Evolutionary conservation across 2,888 invertebrate species (phyloP).

Genomic region (Apotomis turbidana): DNA sequence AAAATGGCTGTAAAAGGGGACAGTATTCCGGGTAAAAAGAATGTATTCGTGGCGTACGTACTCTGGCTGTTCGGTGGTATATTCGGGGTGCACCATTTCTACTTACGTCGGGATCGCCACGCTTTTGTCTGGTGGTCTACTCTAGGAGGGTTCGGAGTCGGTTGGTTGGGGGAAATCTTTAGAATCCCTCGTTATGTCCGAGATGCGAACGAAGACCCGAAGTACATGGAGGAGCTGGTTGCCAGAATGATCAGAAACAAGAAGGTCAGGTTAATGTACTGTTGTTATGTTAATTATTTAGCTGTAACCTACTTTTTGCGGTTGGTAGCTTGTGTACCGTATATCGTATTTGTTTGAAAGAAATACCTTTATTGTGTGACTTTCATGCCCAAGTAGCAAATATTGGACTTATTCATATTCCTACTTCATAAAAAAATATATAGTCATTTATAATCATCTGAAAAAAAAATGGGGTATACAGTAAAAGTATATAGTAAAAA

Average conservation of each 20-base stretch:
- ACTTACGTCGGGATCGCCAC: constrained; percentile 93
- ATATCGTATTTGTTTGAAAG: neutral
- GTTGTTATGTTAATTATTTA: constrained; percentile 32
- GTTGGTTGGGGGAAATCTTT: constrained; percentile 94
- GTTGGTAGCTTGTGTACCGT: constrained; percentile 21
- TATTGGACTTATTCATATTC: no score
- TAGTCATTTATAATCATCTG: no score
- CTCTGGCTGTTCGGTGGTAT: constrained; percentile 95
- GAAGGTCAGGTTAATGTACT: constrained; percentile 81
- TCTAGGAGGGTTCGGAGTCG: constrained; percentile 93
- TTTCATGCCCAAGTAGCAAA: neutral
- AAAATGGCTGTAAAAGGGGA: constrained; percentile 51
- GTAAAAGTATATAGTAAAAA: no score
- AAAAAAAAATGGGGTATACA: no score
- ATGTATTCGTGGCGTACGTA: constrained; percentile 88
- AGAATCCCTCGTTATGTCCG: constrained; percentile 93
- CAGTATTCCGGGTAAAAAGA: constrained; percentile 73
- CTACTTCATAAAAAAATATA: no score
- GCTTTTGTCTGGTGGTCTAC: constrained; percentile 96
- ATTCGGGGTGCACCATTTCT: constrained; percentile 95
- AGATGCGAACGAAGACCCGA: constrained; percentile 90
- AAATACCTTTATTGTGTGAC: neutral
- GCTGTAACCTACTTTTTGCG: constrained; percentile 39
- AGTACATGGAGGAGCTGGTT: constrained; percentile 86
- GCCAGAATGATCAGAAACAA: constrained; percentile 84